Evolutionary conservation across 2,888 invertebrate genomes (phyloP).

Genomic region (Eurytoma californica): DNA sequence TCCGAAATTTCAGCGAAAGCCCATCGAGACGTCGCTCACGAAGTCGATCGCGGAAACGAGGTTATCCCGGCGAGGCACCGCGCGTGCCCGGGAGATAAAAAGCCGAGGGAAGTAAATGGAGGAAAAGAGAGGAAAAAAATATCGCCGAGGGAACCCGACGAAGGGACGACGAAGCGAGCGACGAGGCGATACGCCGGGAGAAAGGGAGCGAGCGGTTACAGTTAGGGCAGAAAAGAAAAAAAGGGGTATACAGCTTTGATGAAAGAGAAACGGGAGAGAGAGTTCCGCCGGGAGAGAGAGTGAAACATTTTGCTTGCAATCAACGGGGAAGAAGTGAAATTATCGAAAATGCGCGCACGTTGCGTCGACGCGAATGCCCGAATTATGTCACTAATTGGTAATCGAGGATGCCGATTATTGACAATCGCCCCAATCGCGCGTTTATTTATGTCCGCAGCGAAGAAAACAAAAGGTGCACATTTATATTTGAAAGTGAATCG

Average conservation of each 20-base stretch:
- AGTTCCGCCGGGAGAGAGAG: not conserved
- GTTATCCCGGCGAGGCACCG: conserved; percentile 63
- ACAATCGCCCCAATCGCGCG: too few species aligned
- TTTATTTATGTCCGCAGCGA: too few species aligned
- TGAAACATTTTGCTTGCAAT: not conserved
- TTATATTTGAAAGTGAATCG: too few species aligned
- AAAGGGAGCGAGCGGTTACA: conserved; percentile 13
- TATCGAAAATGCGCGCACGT: too few species aligned
- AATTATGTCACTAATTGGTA: too few species aligned
- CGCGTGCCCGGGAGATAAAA: conserved; percentile 28
- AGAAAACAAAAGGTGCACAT: too few species aligned
- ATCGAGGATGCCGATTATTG: too few species aligned
- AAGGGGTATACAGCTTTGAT: conserved; percentile 12
- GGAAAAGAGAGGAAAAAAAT: conserved; percentile 23
- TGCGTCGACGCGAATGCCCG: too few species aligned
- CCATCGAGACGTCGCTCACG: conserved; percentile 61
- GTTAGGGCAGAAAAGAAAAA: conserved; percentile 18
- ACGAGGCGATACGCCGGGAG: too few species aligned
- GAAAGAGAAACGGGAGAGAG: conserved; percentile 15
- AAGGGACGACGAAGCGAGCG: too few species aligned
- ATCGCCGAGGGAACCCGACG: conserved; percentile 13
- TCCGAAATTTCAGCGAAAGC: conserved; percentile 64
- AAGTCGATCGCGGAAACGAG: conserved; percentile 64
- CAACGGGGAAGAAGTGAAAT: not conserved
- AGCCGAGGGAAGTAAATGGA: not conserved